Evolutionary conservation across 2,888 invertebrate genomes (phyloP), one percentile per base, ranked within the genome.

Genomic region (Hemicrepidius hirtus): DNA sequence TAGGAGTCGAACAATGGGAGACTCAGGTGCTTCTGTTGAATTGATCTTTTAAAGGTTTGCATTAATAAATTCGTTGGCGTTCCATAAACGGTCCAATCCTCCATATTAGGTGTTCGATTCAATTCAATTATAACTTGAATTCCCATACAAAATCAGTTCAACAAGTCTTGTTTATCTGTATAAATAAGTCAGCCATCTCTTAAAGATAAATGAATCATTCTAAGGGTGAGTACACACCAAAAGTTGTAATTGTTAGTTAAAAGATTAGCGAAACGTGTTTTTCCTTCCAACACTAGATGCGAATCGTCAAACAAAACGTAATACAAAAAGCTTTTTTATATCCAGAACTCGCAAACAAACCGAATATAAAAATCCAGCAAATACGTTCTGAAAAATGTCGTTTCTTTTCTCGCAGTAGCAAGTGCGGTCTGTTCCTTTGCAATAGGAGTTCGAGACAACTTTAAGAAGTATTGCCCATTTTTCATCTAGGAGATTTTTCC

Each of bases 91-190:
- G 69, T 28, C 28, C 53, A 6, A 44, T 69, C 21, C 53, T 65
- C 70, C 70, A 62, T 69, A 70, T 73, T 73, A 73, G 73, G 73
- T 63, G 60, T 66, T 65, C 69, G 65, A 69, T 73, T 69, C 73
- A 44, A 69, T 70, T 69, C 73, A 65, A 50, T 65, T 69, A 62
- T 72, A 72, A 72, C 40, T 57, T 69, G 65, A 65, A 65, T 65
- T 69, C 65, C 60, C 65, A 55, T 63, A 73, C 70, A 70, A 66
- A 73, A 73, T 70, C 62, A 60, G 70, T 63, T 70, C 62, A 59
- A 57, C 24, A 28, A 55, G 49, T 64, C 41, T 46, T 55, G 13
- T 64, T 71, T 64, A 28, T 55, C 40, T 55, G 55, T 44, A n/a
- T 40, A 20, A 46, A 53, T 53, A 53, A 50, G 24, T 53, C 28